A percentile compares a stretch with the other conserved stretches of the same genome.
Conservation (phyloP, 2,888 invertebrate genomes). For the Nomada flava region DNA sequence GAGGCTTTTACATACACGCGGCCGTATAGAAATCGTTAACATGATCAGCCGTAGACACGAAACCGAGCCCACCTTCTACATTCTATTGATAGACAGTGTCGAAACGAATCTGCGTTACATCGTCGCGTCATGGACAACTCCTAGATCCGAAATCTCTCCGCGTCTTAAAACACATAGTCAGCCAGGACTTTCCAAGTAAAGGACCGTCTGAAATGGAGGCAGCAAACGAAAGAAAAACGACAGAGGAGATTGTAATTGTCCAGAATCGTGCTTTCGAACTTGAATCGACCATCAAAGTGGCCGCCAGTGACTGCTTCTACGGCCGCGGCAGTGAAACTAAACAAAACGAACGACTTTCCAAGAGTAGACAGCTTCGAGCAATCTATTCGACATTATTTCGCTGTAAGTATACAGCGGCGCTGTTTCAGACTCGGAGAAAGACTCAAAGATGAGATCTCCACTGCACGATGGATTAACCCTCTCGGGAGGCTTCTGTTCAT, state of each 20-base stretch:
- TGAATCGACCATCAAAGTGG: constrained; percentile 21
- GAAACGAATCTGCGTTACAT: no score
- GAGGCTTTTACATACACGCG: no score
- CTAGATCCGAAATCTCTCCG: constrained; percentile 9
- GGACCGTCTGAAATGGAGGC: not conserved
- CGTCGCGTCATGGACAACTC: not conserved
- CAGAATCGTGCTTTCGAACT: constrained; percentile 16
- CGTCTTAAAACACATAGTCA: not conserved
- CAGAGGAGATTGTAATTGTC: constrained; percentile 26
- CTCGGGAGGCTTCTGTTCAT: constrained; percentile 41
- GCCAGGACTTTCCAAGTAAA: constrained; percentile 21
- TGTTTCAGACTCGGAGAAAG: constrained; percentile 56
- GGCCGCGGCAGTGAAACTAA: constrained; percentile 18
- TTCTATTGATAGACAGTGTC: no score
- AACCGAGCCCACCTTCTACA: no score
- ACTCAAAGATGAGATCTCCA: constrained; percentile 44
- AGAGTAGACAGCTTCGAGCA: constrained; percentile 41
- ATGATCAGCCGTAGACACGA: no score
- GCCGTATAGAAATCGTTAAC: no score
- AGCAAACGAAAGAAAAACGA: not conserved
- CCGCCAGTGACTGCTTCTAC: not conserved
- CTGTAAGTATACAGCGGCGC: constrained; percentile 22
- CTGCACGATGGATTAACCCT: constrained; percentile 38
- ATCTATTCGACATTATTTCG: constrained; percentile 49
- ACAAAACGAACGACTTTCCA: constrained; percentile 54